Evolutionary conservation across 1,140 invertebrate genomes (phyloP), one percentile per base, ranked within the genome.

Genomic region (Venustaconcha ellipsiformis): DNA sequence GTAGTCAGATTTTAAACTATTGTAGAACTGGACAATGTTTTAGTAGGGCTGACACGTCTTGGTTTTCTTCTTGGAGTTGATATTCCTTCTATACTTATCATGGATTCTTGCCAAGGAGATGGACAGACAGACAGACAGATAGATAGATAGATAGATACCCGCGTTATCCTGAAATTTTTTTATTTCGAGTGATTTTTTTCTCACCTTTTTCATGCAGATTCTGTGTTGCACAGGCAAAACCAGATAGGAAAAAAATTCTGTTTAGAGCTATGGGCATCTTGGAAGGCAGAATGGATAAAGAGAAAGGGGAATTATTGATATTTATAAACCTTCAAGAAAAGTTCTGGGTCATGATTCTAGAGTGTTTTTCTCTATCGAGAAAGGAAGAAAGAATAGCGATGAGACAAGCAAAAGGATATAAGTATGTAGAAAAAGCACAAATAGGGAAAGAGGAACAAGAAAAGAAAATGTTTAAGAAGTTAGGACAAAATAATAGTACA

Each of bases 241-340:
- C 85, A n/a, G 83, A 82, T 6, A 76, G 85, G 14, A 80, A 84
- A 62, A 80, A 78, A 59, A 74, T 84, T 70, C 76, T 89, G 72
- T 76, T 79, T 59, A 78, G 83, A 5, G 84, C 86, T 14, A 66
- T 88, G 12, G 72, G 66, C 14, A 62, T 85, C 20, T 59, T 90
- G 30, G 87, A 88, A 67, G 82, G 81, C 18, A 69, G 82, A 13
- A 74, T 66, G 18, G 73, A 74, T n/a, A 82, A 79, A 68, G 82
- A 85, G 62, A 82, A 81, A 57, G 87, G 86, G 14, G 85, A 87
- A 69, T 72, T 88, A 4, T 67, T 84, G 48, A 74, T 85, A 17
- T 89, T 89, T 76, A 60, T 88, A 30, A 84, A 85, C 26, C 64
- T 87, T 18, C 76, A 83, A 67, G 82, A 86, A 66, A 88, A 88